Percentiles rank a stretch among this genome's conserved stretches.
These are phyloP conservation scores for Papilio elwesi DNA, from an alignment of 2,888 invertebrate genomes.

Conservation along the genomic window DNA sequence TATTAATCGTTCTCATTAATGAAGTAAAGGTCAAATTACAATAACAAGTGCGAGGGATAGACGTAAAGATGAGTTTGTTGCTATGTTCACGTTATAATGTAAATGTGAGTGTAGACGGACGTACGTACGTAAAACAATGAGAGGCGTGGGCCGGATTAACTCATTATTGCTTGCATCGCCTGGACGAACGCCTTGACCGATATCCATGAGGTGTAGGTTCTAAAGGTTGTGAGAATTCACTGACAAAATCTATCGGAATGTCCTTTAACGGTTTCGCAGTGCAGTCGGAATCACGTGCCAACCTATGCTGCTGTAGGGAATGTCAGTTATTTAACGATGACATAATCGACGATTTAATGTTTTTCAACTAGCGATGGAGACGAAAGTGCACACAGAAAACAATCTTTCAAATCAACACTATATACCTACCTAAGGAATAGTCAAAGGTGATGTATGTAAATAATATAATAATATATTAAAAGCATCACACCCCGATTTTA, in stretches of 20 bases:
- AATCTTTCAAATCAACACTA: background rate
- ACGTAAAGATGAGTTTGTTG: conserved; percentile 47
- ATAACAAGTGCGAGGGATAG: conserved; percentile 20
- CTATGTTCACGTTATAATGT: conserved; percentile 75
- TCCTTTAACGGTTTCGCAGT: conserved; percentile 39
- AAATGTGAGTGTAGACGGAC: conserved; percentile 69
- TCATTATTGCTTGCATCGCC: conserved; percentile 70
- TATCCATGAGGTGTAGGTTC: conserved; percentile 57
- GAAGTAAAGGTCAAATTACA: conserved; percentile 44
- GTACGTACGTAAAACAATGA: conserved; percentile 77
- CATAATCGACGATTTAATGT: conserved; percentile 13
- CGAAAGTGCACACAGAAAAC: background rate
- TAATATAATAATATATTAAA: too few species aligned
- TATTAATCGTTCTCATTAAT: conserved; percentile 40
- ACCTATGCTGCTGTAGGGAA: conserved; percentile 12
- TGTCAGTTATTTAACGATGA: conserved; percentile 11
- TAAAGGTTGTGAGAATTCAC: conserved; percentile 52
- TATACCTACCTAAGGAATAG: too few species aligned
- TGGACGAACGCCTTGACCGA: conserved; percentile 79
- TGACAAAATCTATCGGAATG: conserved; percentile 43
- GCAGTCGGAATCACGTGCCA: conserved; percentile 13
- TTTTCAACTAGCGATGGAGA: background rate
- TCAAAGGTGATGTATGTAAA: too few species aligned
- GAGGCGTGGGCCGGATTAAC: conserved; percentile 78
- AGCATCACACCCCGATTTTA: too few species aligned